Base-by-base conservation (phyloP, 1,140 invertebrate species). In the Subanguina moxae region DNA sequence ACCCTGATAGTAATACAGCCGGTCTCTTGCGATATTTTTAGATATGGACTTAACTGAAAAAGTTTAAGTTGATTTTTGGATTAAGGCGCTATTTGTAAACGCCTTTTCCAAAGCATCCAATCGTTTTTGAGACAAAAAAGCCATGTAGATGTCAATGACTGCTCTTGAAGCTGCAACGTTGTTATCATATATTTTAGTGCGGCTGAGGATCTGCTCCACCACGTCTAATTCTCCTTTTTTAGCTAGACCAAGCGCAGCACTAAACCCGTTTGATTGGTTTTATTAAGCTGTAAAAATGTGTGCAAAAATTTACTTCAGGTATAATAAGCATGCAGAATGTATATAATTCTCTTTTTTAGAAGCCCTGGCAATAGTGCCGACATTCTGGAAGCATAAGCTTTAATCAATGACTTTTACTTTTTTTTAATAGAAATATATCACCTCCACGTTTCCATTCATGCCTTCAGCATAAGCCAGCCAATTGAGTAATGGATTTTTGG, bases 71-170 rank as follows among this genome's bases (percentile, higher is more conserved):
- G 11, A 38, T 38, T 38, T 38, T 38, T 38, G 32, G 3, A 38
- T 3, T 38, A 38, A 38, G 32, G 32, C 3, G 11, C 3, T 11
- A 5, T 5, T 38, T 38, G 32, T 38, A 38, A 11, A 3, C 32
- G 17, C 48, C n/a, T 21, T 52, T 52, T 52, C 48, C 48, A 52
- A 52, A 52, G 48, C 48, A 25, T 52, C 48, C 32, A 38, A 38
- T 3, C 23, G 48, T 3, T 19, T 52, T 3, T 52, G 3, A 25
- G n/a, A 25, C n/a, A 52, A 15, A 3, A 52, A 25, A 21, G 48
- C 23, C 48, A 52, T 52, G 48, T 52, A 52, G 48, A 52, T 52
- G n/a, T 52, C 48, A 52, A 52, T 5, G 15, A 52, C n/a, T 25
- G 3, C 3, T 7, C 23, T 52, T 52, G 23, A 3, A 15, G 3